Evolutionary conservation across 2,888 invertebrate species (phyloP).

Genomic region (Dioctria linearis): DNA sequence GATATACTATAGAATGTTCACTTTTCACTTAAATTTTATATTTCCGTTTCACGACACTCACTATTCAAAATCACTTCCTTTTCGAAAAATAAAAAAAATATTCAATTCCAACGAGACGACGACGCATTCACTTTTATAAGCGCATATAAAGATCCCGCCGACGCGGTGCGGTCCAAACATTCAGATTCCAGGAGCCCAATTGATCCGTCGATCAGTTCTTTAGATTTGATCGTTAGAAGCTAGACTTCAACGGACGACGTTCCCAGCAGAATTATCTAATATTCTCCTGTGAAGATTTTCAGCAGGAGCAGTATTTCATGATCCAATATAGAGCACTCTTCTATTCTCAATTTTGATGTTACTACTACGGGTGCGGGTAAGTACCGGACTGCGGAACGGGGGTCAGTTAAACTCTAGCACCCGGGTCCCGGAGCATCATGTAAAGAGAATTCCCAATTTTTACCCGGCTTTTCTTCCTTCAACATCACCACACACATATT

Average conservation of each 20-base stretch:
- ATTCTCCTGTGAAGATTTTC: slow-evolving; percentile 17
- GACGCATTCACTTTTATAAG: slow-evolving; percentile 24
- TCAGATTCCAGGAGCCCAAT: slow-evolving; percentile 55
- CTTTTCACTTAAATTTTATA: slow-evolving; percentile 31
- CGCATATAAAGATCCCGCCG: slow-evolving; percentile 22
- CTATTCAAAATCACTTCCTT: slow-evolving; percentile 13
- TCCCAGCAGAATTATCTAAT: slow-evolving; percentile 34
- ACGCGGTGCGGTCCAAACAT: slow-evolving; percentile 23
- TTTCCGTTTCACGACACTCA: slow-evolving; percentile 30
- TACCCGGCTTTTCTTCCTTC: slow-evolving; percentile 15
- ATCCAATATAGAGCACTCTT: slow-evolving; percentile 30
- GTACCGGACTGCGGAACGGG: background rate
- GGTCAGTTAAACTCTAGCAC: slow-evolving; percentile 11
- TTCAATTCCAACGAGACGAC: slow-evolving; percentile 17
- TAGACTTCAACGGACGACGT: slow-evolving; percentile 46
- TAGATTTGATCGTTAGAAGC: background rate
- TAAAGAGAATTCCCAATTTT: slow-evolving; percentile 24
- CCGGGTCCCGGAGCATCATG: slow-evolving; percentile 12
- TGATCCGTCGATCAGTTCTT: slow-evolving; percentile 6
- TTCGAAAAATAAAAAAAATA: slow-evolving; percentile 1
- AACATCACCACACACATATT: background rate
- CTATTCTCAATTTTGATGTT: slow-evolving; percentile 12
- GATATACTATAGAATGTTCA: background rate
- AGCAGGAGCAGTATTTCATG: slow-evolving; percentile 17
- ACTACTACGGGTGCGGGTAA: background rate